phyloP scores from a whole-genome alignment of 2,797 vertebrate genomes.

The Acanthis flammea region DNA sequence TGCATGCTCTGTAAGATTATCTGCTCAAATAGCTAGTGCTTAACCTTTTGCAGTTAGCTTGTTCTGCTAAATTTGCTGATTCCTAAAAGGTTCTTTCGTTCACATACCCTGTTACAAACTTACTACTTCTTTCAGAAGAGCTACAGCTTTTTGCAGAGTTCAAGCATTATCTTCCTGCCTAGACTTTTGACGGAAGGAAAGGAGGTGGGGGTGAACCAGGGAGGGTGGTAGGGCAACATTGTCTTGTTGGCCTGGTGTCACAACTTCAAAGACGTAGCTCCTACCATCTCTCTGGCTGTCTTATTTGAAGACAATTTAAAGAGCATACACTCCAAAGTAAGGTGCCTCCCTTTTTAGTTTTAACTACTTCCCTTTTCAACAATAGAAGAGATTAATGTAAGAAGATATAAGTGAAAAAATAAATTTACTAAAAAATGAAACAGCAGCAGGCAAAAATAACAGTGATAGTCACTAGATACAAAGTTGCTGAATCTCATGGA shows the following conservation, averaged over 20 bases:
- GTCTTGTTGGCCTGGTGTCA: neutral
- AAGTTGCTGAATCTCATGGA: neutral
- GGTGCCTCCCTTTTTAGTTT: neutral
- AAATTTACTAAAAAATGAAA: neutral
- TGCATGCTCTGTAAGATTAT: too few species aligned
- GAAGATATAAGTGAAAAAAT: neutral
- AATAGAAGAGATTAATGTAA: accelerated
- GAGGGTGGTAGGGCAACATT: neutral
- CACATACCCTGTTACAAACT: too few species aligned
- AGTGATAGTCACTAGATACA: neutral
- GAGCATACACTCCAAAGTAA: neutral
- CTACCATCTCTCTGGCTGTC: neutral
- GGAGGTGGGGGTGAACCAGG: neutral
- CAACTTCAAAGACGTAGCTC: neutral
- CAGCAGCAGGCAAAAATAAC: neutral
- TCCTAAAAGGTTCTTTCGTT: neutral
- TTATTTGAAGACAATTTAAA: neutral
- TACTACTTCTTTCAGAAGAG: neutral
- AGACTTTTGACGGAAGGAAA: neutral
- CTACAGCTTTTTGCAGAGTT: neutral
- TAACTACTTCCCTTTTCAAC: neutral
- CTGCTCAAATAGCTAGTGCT: neutral
- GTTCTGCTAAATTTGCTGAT: neutral
- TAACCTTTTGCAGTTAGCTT: neutral
- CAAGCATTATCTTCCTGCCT: too few species aligned